These are phyloP conservation scores for Diarsia mendica DNA, from an alignment of 2,888 invertebrate species.

Conservation along the genomic window DNA sequence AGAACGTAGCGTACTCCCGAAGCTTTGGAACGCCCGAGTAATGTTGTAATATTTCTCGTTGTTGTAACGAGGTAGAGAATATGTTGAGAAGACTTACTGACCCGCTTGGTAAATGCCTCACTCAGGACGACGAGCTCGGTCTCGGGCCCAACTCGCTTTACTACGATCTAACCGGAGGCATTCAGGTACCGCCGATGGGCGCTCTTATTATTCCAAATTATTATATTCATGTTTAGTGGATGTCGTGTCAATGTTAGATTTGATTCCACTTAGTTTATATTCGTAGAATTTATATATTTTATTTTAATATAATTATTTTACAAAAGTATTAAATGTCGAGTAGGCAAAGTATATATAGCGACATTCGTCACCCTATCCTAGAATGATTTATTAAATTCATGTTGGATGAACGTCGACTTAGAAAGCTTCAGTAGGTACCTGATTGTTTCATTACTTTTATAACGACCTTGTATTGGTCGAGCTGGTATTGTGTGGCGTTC, in stretches of 20 bases:
- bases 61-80: conserved; percentile 85
- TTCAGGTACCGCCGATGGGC: conserved; percentile 85
- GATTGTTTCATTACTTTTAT: conserved; percentile 78
- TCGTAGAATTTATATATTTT: conserved; percentile 52
- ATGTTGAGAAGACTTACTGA: conserved; percentile 87
- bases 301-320: conserved; percentile 24
- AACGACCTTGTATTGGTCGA: conserved; percentile 50
- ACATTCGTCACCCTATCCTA: conserved; percentile 61
- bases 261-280: conserved; percentile 50
- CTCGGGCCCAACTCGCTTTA: conserved; percentile 89
- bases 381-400: conserved; percentile 66
- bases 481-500: conserved; percentile 64
- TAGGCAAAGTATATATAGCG: conserved; percentile 50
- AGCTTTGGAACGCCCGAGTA: conserved; percentile 81
- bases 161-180: conserved; percentile 90
- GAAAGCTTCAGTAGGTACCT: conserved; percentile 81
- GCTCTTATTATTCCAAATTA: conserved; percentile 70
- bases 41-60: conserved; percentile 84
- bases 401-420: conserved; percentile 55
- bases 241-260: conserved; percentile 57
- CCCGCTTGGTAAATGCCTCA: conserved; percentile 89
- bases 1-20: conserved; percentile 77
- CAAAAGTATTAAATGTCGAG: conserved; percentile 42
- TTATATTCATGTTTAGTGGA: conserved; percentile 66
- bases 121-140: conserved; percentile 89